A percentile compares a stretch with the other conserved stretches of the same genome.
These are phyloP conservation scores for Byasa hedistus DNA, from an alignment of 2,888 invertebrate genomes.

Conservation along the genomic window DNA sequence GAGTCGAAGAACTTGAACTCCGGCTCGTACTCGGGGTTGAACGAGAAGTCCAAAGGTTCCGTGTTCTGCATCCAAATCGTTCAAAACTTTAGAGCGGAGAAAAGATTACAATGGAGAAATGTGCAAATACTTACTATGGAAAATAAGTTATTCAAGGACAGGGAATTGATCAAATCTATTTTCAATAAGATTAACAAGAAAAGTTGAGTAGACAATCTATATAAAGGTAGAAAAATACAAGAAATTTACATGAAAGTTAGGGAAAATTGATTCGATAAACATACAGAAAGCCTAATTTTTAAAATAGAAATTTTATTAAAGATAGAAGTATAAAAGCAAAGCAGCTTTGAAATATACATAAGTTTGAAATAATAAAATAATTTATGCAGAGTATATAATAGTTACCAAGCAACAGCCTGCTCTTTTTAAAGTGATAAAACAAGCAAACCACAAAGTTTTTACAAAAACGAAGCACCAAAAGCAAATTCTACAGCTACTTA, in stretches of 20 bases:
- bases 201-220: neutral
- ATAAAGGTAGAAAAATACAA: neutral
- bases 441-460: slow-evolving; percentile 1
- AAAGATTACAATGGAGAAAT: neutral
- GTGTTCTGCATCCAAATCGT: slow-evolving; percentile 79
- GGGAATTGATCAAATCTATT: neutral
- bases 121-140: neutral
- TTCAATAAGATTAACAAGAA: neutral
- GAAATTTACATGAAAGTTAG: neutral
- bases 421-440: neutral
- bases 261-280: neutral
- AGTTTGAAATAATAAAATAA: too few relatives aligned
- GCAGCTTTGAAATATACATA: neutral
- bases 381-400: too few relatives aligned
- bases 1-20: slow-evolving; percentile 97
- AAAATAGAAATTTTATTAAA: neutral
- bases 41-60: slow-evolving; percentile 94
- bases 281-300: neutral
- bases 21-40: slow-evolving; percentile 94
- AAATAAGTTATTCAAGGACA: neutral
- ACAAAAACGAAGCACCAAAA: slow-evolving; percentile 14
- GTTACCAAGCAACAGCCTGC: neutral
- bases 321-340: neutral
- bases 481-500: neutral
- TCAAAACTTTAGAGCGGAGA: neutral